Evolutionary conservation across 2,113 vertebrate species (phyloP), one percentile per base, ranked within the genome.

Genomic region (Bambusicola thoracicus): DNA sequence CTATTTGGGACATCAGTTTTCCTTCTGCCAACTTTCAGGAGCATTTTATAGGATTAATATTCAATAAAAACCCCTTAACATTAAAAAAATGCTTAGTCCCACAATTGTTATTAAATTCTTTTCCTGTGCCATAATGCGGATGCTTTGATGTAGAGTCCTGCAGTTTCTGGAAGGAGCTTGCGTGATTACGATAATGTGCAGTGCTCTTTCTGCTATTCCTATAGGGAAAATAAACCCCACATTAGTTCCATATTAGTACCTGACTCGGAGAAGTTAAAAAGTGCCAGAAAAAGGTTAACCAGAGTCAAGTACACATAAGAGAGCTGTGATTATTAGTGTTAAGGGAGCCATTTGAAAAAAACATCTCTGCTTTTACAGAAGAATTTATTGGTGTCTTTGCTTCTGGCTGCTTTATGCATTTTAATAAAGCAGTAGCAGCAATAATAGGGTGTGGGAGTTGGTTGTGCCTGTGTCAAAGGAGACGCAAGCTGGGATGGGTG

Each of bases 171-270:
- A 95, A 97, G 97, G 96, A 93, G 85, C 96, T 96, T 65, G 93
- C 46, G 24, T 94, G 97, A 96, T 98, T 97, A 97, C 79, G 53
- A 96, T 97, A 97, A 98, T 97, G 96, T 95, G 87, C 95, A 90
- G 93, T 96, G 92, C 95, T 97, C 97, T 97, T 98, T 98, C 96
- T 97, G 96, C 96, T 97, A 98, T 98, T 98, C 98, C 98, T 98
- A 90, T 75, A 96, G 98, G 98, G 96, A 97, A 98, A 98, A 98
- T 98, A 98, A 98, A 98, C 96, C 97, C 95, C 97, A 97, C 97
- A 98, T 98, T 98, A 98, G 97, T 98, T 97, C 97, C 96, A 96
- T 98, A 97, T 98, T 98, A 98, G 97, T 98, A 98, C 97, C 97
- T 97, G 97, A 97, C 97, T 98, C 97, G 95, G 96, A 97, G 96